Evolutionary conservation across 2,113 vertebrate species (phyloP).

Genomic region (Zootoca vivipara): DNA sequence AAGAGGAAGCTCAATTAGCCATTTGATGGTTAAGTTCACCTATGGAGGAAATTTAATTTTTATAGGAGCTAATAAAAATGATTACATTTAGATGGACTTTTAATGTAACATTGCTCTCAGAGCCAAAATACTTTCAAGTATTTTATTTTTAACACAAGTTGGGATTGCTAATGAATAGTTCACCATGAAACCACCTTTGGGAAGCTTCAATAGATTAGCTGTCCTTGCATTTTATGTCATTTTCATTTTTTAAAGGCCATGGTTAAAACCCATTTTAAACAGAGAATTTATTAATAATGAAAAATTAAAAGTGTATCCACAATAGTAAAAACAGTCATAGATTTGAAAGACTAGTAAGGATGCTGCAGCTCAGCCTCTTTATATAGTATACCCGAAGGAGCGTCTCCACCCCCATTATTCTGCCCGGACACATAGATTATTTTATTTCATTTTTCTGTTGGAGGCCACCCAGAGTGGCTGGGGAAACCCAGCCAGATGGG

Average conservation of each 20-base stretch:
- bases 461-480: too few species aligned
- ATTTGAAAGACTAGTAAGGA: too few species aligned
- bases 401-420: too few species aligned
- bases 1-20: conserved; percentile 18
- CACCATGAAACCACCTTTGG: neutral
- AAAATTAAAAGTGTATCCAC: neutral
- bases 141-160: conserved; percentile 54
- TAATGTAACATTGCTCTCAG: conserved; percentile 24
- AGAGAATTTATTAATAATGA: neutral
- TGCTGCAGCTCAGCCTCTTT: too few species aligned
- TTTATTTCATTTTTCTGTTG: too few species aligned
- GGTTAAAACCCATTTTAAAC: neutral
- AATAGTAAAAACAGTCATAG: neutral
- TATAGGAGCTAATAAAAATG: conserved; percentile 40
- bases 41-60: conserved; percentile 49
- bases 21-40: conserved; percentile 25
- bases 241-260: neutral
- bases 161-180: conserved; percentile 44
- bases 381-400: too few species aligned
- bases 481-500: too few species aligned
- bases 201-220: neutral
- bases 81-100: conserved; percentile 50
- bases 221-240: neutral
- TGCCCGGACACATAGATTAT: too few species aligned
- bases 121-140: conserved; percentile 23